These are phyloP conservation scores for Acromyrmex echinatior DNA, from an alignment of 1,140 invertebrate genomes.

Conservation along the genomic window DNA sequence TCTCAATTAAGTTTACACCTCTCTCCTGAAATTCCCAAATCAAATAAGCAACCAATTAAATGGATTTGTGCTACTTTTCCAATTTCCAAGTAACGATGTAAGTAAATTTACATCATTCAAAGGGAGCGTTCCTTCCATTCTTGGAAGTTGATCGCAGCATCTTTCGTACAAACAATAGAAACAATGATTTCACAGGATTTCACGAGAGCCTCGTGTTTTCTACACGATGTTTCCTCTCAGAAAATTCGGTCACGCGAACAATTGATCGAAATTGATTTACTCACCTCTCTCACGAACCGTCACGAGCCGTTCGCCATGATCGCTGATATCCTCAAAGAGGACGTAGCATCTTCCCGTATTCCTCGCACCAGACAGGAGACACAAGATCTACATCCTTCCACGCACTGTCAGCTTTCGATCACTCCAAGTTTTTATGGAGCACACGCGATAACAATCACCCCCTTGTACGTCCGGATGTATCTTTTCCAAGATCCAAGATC, in stretches of 20 bases:
- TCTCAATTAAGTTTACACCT: constrained; percentile 18
- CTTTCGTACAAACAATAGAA: background rate
- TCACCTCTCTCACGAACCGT: constrained; percentile 19
- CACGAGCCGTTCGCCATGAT: constrained; percentile 55
- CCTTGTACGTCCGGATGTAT: background rate
- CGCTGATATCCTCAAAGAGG: background rate
- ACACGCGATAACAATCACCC: constrained; percentile 54
- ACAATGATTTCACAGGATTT: background rate
- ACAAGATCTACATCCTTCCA: constrained; percentile 58
- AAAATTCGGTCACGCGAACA: background rate
- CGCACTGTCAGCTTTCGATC: constrained; percentile 42
- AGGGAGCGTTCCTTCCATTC: background rate
- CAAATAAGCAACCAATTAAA: constrained; percentile 2
- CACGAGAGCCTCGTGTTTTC: constrained; percentile 1
- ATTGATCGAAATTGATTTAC: constrained; percentile 33
- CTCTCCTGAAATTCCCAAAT: background rate
- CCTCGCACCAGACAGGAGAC: constrained; percentile 48
- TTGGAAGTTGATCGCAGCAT: background rate
- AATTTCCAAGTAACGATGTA: background rate
- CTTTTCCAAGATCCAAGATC: background rate
- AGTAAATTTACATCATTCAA: background rate
- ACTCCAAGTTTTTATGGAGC: constrained; percentile 35
- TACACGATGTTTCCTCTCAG: background rate
- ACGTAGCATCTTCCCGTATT: constrained; percentile 42
- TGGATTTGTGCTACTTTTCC: background rate